Conservation (phyloP, 2,888 invertebrate species). For the Pyrrhosoma nymphula region DNA sequence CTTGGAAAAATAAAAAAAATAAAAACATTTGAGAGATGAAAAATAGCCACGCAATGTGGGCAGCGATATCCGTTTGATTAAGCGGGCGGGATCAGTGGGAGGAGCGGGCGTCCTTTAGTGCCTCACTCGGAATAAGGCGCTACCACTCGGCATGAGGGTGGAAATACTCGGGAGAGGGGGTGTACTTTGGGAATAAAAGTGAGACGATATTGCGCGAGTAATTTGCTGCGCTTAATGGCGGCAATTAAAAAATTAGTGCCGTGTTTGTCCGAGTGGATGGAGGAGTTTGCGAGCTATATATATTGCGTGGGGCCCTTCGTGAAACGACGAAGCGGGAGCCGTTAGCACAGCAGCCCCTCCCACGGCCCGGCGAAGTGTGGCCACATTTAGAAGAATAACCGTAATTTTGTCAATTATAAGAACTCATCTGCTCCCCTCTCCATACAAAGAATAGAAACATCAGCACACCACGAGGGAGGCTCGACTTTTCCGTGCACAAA, state of each 20-base stretch:
- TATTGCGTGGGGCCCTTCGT: not conserved
- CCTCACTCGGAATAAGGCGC: not conserved
- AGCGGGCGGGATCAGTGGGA: not conserved
- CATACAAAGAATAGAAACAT: not conserved
- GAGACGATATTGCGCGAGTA: slow-evolving; percentile 22
- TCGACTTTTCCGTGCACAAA: not conserved
- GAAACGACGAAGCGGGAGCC: not conserved
- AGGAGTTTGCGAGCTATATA: not conserved
- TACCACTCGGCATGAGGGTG: not conserved
- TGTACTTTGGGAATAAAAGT: not conserved
- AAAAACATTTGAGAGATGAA: not conserved
- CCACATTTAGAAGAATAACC: not conserved
- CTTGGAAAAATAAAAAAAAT: not conserved
- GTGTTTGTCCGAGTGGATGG: not conserved
- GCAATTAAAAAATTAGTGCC: slow-evolving; percentile 22
- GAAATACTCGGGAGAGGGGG: not conserved
- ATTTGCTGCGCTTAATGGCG: slow-evolving; percentile 25
- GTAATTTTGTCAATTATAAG: not conserved
- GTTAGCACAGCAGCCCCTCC: not conserved
- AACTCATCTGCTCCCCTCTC: not conserved
- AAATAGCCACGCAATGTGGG: not conserved
- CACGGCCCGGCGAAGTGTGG: not conserved
- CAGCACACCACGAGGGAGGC: not conserved
- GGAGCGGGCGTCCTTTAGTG: not conserved
- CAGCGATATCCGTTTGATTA: not conserved